phyloP scores from a whole-genome alignment of 2,888 invertebrate genomes.

The Amphipyra berbera region DNA sequence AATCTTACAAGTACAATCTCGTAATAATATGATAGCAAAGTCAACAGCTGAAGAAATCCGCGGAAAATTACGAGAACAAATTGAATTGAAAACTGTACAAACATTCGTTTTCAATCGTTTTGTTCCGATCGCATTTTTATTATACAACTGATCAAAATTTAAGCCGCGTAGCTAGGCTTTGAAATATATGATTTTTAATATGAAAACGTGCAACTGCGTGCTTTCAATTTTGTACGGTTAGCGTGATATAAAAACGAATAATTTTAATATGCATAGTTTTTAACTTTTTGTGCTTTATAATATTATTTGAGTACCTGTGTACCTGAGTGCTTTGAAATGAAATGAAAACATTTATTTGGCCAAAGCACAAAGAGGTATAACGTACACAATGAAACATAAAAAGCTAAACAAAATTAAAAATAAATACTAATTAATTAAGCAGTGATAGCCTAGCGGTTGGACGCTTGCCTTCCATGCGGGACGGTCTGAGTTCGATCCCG shows the following conservation, averaged over 20 bases:
- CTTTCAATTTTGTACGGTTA: background rate
- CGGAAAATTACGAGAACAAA: conserved; percentile 11
- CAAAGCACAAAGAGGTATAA: too few species aligned
- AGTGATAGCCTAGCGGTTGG: too few species aligned
- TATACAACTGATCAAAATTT: conserved; percentile 12
- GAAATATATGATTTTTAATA: conserved; percentile 8
- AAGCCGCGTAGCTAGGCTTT: background rate
- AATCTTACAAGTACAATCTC: conserved; percentile 10
- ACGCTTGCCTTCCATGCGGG: too few species aligned
- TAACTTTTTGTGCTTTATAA: background rate
- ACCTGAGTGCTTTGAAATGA: too few species aligned
- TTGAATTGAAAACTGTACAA: conserved; percentile 25
- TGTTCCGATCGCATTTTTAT: conserved; percentile 13
- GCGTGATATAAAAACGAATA: background rate
- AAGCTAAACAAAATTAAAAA: too few species aligned
- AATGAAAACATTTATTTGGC: too few species aligned
- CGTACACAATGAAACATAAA: too few species aligned
- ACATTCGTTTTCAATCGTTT: conserved; percentile 37
- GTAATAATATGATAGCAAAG: conserved; percentile 12
- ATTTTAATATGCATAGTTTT: background rate
- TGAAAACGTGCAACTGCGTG: background rate
- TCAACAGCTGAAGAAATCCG: conserved; percentile 17
- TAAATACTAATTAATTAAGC: too few species aligned
- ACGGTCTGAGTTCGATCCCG: too few species aligned
- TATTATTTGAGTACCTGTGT: too few species aligned